Evolutionary conservation across 2,888 invertebrate genomes (phyloP), one percentile per base, ranked within the genome.

Genomic region (Lissocephala sabroskyi): DNA sequence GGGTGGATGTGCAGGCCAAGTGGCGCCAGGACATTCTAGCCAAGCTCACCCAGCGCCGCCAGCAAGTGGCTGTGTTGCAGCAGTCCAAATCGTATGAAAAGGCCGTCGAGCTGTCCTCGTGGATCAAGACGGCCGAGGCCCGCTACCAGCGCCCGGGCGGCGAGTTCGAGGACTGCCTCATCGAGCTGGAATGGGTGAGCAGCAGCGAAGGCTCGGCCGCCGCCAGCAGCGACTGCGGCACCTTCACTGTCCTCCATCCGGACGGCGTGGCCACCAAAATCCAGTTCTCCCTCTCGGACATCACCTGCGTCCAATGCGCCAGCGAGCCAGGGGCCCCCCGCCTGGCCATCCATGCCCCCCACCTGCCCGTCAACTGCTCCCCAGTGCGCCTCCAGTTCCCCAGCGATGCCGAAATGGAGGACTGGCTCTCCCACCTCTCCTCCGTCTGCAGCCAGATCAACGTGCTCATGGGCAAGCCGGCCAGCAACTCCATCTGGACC

Each of bases 401-500:
- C 44, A 91, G 92, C 62, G 95, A 96, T 84, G 89, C 91, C 56
- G 93, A 94, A 84, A 89, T 94, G 85, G 95, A 95, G 84, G 95
- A 96, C 79, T 96, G 96, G 96, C 88, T 95, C 48, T 90, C 91
- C 52, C 90, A 94, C 79, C 87, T 95, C 65, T 90, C 92, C 10
- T 91, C 90, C 58, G 92, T 93, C 7, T 90, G 91, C 78, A 90
- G 91, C 63, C 90, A 91, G 84, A 88, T 92, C 51, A 90, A 92
- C 82, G 89, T 89, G 52, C 84, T 91, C 9, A 87, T 88, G 81
- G 91, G 91, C 2, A 88, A 88, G 68, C 93, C 95, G 14, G 89
- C 91, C 18, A 85, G 87, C 32, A 89, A 89, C 77, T 89, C 94
- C 14, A 87, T 94, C 53, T 96, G 96, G 95, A 87, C 90, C 6